These are phyloP conservation scores for Cheilinus undulatus DNA, from an alignment of 2,113 vertebrate genomes.

Conservation along the genomic window DNA sequence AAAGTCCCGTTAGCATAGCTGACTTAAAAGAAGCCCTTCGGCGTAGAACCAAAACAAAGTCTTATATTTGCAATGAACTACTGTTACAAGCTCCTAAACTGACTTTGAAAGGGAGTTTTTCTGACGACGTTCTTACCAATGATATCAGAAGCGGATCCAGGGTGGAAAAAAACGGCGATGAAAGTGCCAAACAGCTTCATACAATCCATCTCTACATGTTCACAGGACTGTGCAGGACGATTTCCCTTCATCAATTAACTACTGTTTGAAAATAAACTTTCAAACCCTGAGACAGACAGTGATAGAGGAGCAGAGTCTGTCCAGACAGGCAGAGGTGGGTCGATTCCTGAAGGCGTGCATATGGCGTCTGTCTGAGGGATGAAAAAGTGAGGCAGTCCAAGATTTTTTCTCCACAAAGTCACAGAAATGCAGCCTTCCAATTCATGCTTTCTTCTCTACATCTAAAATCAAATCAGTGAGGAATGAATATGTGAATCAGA, in stretches of 20 bases:
- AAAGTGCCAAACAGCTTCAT: constrained; percentile 80
- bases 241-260: background rate
- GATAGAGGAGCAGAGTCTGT: constrained; percentile 25
- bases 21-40: too few species aligned
- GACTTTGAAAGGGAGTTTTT: background rate
- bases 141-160: constrained; percentile 72
- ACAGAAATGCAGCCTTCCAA: background rate
- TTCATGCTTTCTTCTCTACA: background rate
- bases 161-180: constrained; percentile 77
- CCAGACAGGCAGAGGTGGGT: constrained; percentile 47
- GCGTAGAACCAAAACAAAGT: background rate
- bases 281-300: constrained; percentile 7
- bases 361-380: constrained; percentile 44
- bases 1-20: background rate
- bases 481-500: constrained; percentile 3
- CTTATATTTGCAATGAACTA: background rate
- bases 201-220: constrained; percentile 85
- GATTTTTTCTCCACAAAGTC: constrained; percentile 21
- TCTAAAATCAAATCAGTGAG: background rate
- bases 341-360: constrained; percentile 56
- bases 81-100: rapidly evolving
- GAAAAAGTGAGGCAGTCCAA: constrained; percentile 21
- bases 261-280: background rate
- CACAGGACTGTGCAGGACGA: constrained; percentile 24
- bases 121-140: constrained; percentile 73